phyloP scores from a whole-genome alignment of 2,113 vertebrate genomes.

The Ageneiosus marmoratus region DNA sequence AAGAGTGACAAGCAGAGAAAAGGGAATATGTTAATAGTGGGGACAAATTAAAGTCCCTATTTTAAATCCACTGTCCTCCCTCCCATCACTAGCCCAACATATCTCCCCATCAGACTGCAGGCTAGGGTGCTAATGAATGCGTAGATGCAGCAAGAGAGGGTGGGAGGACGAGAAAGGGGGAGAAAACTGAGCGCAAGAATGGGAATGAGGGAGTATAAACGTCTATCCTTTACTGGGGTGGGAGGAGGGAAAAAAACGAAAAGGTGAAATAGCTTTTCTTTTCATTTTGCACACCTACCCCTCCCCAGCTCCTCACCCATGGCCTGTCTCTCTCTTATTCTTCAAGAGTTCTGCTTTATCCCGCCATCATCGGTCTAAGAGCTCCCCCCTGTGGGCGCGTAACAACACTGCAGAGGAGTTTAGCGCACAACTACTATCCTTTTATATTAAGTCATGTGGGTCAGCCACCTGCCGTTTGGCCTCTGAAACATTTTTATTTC shows the following conservation, averaged over 20 bases:
- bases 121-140: constrained; percentile 58
- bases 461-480: constrained; percentile 63
- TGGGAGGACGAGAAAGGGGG: constrained; percentile 35
- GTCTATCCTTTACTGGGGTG: constrained; percentile 66
- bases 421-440: constrained; percentile 55
- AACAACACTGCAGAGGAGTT: constrained; percentile 70
- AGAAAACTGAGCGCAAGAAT: constrained; percentile 40
- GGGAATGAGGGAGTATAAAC: constrained; percentile 63
- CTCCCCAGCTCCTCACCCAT: constrained; percentile 56
- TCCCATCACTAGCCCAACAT: constrained; percentile 52
- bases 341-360: not conserved
- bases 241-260: constrained; percentile 61
- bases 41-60: constrained; percentile 66
- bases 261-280: constrained; percentile 84
- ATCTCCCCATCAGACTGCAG: constrained; percentile 64
- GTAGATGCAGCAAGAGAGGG: constrained; percentile 40
- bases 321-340: constrained; percentile 36
- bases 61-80: constrained; percentile 62
- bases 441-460: constrained; percentile 61
- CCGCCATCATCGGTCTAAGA: constrained; percentile 79
- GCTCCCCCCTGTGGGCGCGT: constrained; percentile 91
- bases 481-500: constrained; percentile 57
- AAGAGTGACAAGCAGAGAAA: constrained; percentile 79
- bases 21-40: constrained; percentile 87
- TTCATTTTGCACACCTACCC: constrained; percentile 78